Percentiles rank a stretch among this genome's conserved stretches.
Conservation (phyloP, 2,797 vertebrate species). For the Myotis daubentonii region DNA sequence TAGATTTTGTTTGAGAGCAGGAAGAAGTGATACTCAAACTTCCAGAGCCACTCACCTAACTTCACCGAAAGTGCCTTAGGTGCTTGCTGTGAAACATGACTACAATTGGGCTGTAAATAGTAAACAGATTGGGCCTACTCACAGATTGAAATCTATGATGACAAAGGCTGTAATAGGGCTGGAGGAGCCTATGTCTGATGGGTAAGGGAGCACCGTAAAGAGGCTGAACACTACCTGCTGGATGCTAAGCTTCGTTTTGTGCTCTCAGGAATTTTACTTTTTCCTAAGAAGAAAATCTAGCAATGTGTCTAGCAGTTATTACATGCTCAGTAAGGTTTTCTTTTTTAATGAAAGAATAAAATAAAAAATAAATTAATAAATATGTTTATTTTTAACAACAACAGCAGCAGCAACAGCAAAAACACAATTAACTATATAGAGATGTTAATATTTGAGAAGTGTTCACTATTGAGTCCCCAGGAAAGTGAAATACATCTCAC, state of each 20-base stretch:
- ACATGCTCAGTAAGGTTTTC: neutral
- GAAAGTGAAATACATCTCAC: neutral
- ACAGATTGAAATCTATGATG: neutral
- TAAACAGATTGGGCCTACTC: neutral
- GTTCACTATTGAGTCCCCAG: neutral
- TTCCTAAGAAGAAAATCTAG: neutral
- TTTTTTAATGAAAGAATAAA: neutral
- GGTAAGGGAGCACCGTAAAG: neutral
- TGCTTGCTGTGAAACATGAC: conserved; percentile 3
- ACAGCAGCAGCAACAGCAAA: neutral
- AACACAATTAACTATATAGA: neutral
- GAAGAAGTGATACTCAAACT: neutral
- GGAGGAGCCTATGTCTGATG: neutral
- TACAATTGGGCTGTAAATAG: neutral
- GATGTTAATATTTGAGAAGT: neutral
- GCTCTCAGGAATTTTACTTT: neutral
- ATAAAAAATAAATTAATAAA: neutral
- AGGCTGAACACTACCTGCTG: neutral
- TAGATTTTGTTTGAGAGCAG: neutral
- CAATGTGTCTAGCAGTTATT: neutral
- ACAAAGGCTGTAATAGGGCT: neutral
- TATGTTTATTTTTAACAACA: neutral
- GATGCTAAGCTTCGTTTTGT: neutral
- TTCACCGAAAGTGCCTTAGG: neutral
- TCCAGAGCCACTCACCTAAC: neutral